Conservation (phyloP, 2,888 invertebrate genomes). For the Choristoneura rosaceana region DNA sequence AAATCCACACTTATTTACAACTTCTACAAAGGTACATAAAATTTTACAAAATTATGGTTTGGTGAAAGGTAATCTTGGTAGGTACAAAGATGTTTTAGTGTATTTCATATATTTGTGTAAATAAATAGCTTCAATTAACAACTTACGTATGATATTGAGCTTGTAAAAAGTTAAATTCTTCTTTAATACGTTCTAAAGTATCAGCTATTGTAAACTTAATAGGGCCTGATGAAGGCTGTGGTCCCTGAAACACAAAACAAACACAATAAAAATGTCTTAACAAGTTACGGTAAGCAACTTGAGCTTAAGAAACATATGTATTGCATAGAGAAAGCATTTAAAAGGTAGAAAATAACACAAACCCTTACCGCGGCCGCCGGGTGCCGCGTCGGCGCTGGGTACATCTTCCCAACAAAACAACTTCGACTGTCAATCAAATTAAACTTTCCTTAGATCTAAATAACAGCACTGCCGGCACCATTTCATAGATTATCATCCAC, state of each 20-base stretch:
- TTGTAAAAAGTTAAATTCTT: slow-evolving; percentile 97
- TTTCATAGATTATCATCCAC: slow-evolving; percentile 65
- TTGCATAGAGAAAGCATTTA: slow-evolving; percentile 40
- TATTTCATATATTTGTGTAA: neutral
- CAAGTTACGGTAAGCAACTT: slow-evolving; percentile 21
- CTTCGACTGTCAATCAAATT: slow-evolving; percentile 64
- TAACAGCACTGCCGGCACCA: slow-evolving; percentile 68
- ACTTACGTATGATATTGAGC: slow-evolving; percentile 98
- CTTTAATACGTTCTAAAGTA: slow-evolving; percentile 97
- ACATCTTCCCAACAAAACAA: slow-evolving; percentile 81
- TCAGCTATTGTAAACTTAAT: slow-evolving; percentile 97
- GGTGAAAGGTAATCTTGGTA: neutral
- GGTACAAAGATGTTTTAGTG: neutral
- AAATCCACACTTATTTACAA: neutral
- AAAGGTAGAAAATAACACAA: slow-evolving; percentile 64
- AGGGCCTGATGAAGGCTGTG: slow-evolving; percentile 94
- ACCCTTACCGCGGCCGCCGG: slow-evolving; percentile 91
- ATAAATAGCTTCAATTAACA: slow-evolving; percentile 31
- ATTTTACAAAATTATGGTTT: neutral
- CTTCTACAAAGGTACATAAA: neutral
- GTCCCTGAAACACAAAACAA: slow-evolving; percentile 86
- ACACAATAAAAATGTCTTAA: slow-evolving; percentile 52
- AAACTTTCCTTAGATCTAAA: slow-evolving; percentile 71
- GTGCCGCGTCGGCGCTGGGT: slow-evolving; percentile 91
- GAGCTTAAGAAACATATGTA: slow-evolving; percentile 45